These are phyloP conservation scores for Spea bombifrons DNA, from an alignment of 2,113 vertebrate genomes.

Conservation along the genomic window DNA sequence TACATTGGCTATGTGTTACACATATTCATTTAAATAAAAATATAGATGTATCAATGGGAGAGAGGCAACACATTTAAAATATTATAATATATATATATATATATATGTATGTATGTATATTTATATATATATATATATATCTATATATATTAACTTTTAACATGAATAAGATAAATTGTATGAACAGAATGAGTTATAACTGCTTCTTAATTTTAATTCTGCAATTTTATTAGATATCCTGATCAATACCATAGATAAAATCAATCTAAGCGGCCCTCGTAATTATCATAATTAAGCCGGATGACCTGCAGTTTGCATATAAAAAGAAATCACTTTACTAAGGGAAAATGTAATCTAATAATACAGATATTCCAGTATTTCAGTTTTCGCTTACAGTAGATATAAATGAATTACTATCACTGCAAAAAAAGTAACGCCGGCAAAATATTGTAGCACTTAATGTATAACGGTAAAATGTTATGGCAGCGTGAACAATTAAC, in stretches of 20 bases:
- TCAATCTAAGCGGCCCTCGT: conserved; percentile 60
- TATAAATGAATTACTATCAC: neutral
- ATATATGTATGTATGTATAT: too few relatives aligned
- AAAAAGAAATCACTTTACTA: conserved; percentile 46
- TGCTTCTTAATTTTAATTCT: neutral
- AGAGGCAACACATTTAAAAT: too few relatives aligned
- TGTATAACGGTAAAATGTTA: conserved; percentile 6
- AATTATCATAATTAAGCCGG: conserved; percentile 55
- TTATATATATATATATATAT: too few relatives aligned
- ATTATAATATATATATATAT: too few relatives aligned
- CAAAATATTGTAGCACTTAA: neutral
- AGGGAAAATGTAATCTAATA: conserved; percentile 36
- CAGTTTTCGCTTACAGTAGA: neutral
- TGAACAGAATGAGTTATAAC: neutral
- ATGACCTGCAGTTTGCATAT: conserved; percentile 56
- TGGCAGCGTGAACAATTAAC: neutral
- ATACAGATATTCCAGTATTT: conserved; percentile 16
- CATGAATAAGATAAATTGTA: neutral
- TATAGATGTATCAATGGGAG: too few relatives aligned
- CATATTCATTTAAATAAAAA: too few relatives aligned
- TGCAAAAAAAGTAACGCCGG: neutral
- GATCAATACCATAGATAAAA: conserved; percentile 60
- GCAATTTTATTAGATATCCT: conserved; percentile 45
- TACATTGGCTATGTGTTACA: too few relatives aligned
- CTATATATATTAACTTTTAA: neutral